A percentile compares a stretch with the other conserved stretches of the same genome.
These are phyloP conservation scores for Pangasius djambal DNA, from an alignment of 2,797 vertebrate species.

Conservation along the genomic window DNA sequence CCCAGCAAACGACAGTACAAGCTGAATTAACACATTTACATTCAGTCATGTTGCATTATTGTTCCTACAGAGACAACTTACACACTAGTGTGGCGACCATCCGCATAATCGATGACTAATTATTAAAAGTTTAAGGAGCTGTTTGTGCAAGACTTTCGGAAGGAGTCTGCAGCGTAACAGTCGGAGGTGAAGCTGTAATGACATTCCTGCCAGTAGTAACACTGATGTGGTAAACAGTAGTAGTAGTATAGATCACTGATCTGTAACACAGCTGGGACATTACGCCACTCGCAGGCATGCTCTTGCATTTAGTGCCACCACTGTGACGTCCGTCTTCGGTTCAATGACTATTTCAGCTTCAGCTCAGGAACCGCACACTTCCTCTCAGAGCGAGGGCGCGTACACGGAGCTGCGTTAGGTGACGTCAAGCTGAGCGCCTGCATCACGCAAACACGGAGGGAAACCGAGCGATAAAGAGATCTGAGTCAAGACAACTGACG, in stretches of 20 bases:
- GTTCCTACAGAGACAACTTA: not conserved
- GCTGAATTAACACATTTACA: not conserved
- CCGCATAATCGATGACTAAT: not conserved
- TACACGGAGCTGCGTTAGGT: not conserved
- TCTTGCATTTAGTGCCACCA: not conserved
- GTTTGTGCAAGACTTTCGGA: no score
- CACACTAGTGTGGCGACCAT: no score
- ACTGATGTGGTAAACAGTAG: no score
- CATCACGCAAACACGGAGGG: not conserved
- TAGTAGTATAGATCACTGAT: not conserved
- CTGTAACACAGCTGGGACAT: not conserved
- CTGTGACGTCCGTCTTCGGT: not conserved
- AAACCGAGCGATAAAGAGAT: not conserved
- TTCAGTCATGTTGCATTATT: no score
- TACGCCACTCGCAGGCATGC: not conserved
- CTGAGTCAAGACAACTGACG: not conserved
- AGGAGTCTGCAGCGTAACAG: no score
- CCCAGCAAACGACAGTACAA: no score
- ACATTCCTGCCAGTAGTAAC: not conserved
- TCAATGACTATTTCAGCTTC: not conserved
- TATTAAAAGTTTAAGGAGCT: no score
- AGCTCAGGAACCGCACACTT: slow-evolving; percentile 29
- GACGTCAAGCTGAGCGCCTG: slow-evolving; percentile 10
- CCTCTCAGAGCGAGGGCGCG: slow-evolving; percentile 8
- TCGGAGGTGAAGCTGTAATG: no score